A percentile compares a stretch with the other conserved stretches of the same genome.
phyloP scores from a whole-genome alignment of 2,888 invertebrate species.

The Temnothorax unifasciatus region DNA sequence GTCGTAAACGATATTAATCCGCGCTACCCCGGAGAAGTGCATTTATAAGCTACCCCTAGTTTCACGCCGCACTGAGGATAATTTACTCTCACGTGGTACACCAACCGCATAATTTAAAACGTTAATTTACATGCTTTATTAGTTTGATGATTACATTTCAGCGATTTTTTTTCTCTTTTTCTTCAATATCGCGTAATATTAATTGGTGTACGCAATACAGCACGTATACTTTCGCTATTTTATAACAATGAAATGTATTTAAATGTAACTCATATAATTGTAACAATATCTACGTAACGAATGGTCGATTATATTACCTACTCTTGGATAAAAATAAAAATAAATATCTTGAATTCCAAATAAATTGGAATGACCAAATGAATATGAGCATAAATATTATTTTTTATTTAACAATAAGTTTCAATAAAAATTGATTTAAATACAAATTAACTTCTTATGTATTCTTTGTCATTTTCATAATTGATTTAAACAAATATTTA shows the following conservation, averaged over 20 bases:
- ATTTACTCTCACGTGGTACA: conserved; percentile 22
- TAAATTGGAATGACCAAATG: too few relatives aligned
- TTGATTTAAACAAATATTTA: background rate
- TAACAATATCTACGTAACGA: background rate
- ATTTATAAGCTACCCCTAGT: conserved; percentile 45
- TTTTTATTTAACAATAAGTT: background rate
- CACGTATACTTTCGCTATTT: background rate
- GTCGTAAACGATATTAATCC: conserved; percentile 49
- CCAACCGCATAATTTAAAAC: conserved; percentile 37
- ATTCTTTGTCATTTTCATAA: background rate
- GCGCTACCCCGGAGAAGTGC: conserved; percentile 19
- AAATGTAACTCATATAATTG: background rate
- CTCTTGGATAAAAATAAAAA: background rate
- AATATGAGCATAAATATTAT: background rate
- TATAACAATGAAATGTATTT: background rate
- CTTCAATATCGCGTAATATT: background rate
- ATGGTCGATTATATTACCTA: background rate
- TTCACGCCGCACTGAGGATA: conserved; percentile 26
- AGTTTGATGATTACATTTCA: conserved; percentile 11
- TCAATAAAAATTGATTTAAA: background rate
- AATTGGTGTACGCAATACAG: background rate
- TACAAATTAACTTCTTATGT: background rate
- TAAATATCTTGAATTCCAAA: background rate
- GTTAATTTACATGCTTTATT: conserved; percentile 32
- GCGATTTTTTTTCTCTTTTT: background rate